Evolutionary conservation across 2,113 vertebrate genomes (phyloP), one percentile per base, ranked within the genome.

Genomic region (Macaca nemestrina): DNA sequence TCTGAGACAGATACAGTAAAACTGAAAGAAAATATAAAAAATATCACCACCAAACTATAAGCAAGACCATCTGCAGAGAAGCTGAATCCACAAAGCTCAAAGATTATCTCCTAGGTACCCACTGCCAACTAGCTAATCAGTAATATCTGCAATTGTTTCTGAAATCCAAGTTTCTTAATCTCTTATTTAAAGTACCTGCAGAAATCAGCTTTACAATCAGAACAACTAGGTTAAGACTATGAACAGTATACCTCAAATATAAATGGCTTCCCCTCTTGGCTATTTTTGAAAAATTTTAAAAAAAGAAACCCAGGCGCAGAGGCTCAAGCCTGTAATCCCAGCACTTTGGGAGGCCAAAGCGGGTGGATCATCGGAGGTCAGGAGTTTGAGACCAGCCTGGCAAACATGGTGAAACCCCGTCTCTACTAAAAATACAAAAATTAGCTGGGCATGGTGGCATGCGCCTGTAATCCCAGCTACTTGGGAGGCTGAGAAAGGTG

Each of bases 161-260:
- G 18, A 50, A 96, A 81, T 48, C 75, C 27, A 40, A 52, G 35
- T 68, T 73, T 87, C 23, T 78, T 79, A 67, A 52, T 79, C 23
- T 92, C 57, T 83, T 55, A 75, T 55, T 90, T 92, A 84, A 94
- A 75, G 32, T 82, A 75, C 61, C 30, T 80, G 23, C 17, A 70
- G 72, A 95, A 94, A 68, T 85, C 55, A 91, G 55, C 22, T 86
- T 93, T 75, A 70, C 8, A 89, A 76, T 82, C 55, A 57, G 52
- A 95, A 93, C 23, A 90, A 83, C 1, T 84, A 23, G 30, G 40
- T 85, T 73, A 89, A 97, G 84, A 94, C 61, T 76, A 93, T 27
- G 61, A 95, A 94, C 76, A 92, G 67, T 75, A 16, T 79, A 93
- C 86, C 22, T 97, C 89, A 93, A 95, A 90, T 57, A 73, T 45